A percentile compares a stretch with the other conserved stretches of the same genome.
Evolutionary conservation across 2,113 vertebrate genomes (phyloP).

Genomic region (Poeciliopsis occidentalis): DNA sequence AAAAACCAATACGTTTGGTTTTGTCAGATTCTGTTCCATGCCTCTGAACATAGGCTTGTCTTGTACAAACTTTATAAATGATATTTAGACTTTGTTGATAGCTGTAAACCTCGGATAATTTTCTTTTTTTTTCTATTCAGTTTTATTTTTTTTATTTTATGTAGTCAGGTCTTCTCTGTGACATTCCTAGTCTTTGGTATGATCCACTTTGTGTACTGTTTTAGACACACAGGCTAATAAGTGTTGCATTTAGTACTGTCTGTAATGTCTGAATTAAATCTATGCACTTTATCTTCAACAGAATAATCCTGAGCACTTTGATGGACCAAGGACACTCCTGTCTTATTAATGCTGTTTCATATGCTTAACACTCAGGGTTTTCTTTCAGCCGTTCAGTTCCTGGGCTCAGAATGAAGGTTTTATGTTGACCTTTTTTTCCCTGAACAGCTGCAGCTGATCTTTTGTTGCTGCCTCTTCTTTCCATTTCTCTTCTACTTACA

Average conservation of each 20-base stretch:
- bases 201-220: conserved; percentile 11
- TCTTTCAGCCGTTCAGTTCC: conserved; percentile 17
- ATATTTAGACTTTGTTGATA: too few species aligned
- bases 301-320: not conserved
- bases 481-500: conserved; percentile 27
- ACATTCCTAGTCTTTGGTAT: conserved; percentile 19
- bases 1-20: too few species aligned
- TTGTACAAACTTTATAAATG: too few species aligned
- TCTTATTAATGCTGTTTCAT: conserved; percentile 24
- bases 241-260: not conserved
- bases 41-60: too few species aligned
- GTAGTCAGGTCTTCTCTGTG: not conserved
- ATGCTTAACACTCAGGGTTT: conserved; percentile 25
- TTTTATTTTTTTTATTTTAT: not conserved
- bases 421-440: conserved; percentile 20
- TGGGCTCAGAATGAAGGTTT: conserved; percentile 11
- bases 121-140: too few species aligned
- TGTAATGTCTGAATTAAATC: conserved; percentile 21
- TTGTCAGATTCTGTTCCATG: too few species aligned
- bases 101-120: not conserved
- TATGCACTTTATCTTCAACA: conserved; percentile 23
- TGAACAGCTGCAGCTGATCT: conserved; percentile 21
- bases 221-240: not conserved
- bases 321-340: not conserved
- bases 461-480: conserved; percentile 38